Percentiles rank a stretch among this genome's conserved stretches.
Evolutionary conservation across 2,797 vertebrate species (phyloP).

Genomic region (Mico argentatus): DNA sequence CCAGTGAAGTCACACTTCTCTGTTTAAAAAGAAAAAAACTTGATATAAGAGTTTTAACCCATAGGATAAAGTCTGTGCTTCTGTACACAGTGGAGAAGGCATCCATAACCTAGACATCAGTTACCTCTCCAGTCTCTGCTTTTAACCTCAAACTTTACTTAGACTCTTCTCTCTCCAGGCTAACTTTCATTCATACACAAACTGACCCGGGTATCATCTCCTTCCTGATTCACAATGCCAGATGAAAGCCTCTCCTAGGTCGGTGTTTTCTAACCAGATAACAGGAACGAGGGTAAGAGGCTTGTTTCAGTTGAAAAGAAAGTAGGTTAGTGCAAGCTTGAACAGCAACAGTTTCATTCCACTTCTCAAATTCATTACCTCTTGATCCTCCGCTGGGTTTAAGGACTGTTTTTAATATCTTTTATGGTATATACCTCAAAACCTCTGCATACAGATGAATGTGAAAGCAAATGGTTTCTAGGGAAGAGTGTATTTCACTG

Average conservation of each 20-base stretch:
- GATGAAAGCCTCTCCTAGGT: background rate
- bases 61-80: background rate
- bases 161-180: background rate
- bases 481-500: background rate
- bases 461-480: conserved; percentile 30
- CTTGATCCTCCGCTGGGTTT: background rate
- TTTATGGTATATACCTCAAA: conserved; percentile 32
- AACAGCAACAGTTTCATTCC: background rate
- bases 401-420: background rate
- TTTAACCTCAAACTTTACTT: background rate
- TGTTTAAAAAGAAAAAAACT: background rate
- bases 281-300: background rate
- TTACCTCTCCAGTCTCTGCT: background rate
- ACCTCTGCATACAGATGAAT: background rate
- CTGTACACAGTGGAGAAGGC: background rate
- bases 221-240: background rate
- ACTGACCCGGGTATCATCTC: background rate
- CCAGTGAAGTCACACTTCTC: background rate
- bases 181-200: background rate
- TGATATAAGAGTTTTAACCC: background rate
- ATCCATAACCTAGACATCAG: background rate
- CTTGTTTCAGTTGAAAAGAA: background rate
- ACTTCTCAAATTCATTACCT: conserved; percentile 29
- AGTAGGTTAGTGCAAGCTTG: background rate
- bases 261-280: background rate